Conservation (phyloP, 2,888 invertebrate species). For the Disparrhopalites patrizii region DNA sequence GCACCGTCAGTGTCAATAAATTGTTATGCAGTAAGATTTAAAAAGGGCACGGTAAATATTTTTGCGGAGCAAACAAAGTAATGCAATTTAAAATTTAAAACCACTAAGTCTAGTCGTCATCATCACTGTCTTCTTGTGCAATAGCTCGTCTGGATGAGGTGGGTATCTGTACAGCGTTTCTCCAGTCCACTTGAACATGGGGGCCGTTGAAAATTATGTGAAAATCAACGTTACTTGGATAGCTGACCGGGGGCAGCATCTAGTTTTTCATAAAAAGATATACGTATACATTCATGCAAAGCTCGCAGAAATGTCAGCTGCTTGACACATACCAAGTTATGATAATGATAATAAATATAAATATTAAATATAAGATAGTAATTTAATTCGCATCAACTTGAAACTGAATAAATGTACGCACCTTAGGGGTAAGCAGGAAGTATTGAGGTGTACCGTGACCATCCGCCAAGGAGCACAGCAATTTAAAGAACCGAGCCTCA, state of each 20-base stretch:
- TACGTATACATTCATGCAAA: not conserved
- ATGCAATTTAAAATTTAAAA: too few species aligned
- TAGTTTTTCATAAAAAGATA: conserved; percentile 55
- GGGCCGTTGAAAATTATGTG: conserved; percentile 76
- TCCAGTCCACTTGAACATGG: conserved; percentile 32
- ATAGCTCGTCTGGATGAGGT: not conserved
- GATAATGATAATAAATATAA: too few species aligned
- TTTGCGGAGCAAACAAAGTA: too few species aligned
- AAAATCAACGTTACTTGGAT: conserved; percentile 64
- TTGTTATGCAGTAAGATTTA: too few species aligned
- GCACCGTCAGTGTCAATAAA: too few species aligned
- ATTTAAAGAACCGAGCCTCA: conserved; percentile 74
- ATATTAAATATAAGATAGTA: not conserved
- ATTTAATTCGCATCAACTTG: not conserved
- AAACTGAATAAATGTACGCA: conserved; percentile 52
- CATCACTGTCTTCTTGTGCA: not conserved
- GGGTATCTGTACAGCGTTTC: not conserved
- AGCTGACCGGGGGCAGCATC: conserved; percentile 68
- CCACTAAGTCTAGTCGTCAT: too few species aligned
- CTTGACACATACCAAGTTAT: too few species aligned
- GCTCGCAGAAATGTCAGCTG: too few species aligned
- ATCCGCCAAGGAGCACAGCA: conserved; percentile 72
- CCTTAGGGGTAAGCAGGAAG: conserved; percentile 91
- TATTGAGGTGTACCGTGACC: conserved; percentile 71
- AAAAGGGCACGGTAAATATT: too few species aligned